A percentile compares a stretch with the other conserved stretches of the same genome.
Evolutionary conservation across 2,113 vertebrate genomes (phyloP).

Genomic region (Campylorhamphus procurvoides): DNA sequence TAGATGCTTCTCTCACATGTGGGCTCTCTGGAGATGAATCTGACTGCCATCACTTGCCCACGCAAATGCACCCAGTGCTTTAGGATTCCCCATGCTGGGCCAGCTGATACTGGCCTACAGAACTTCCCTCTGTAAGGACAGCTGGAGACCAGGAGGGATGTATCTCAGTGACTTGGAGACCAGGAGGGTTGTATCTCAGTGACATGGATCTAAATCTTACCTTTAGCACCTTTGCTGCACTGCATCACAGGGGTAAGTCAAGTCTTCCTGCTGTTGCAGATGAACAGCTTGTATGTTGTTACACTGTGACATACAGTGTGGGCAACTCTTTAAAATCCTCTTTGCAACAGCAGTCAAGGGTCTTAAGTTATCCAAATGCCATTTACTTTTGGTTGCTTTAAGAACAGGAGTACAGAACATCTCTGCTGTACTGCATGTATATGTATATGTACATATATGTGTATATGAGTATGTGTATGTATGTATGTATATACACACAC

Average conservation of each 20-base stretch:
- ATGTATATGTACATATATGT: background rate
- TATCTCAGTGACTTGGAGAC: background rate
- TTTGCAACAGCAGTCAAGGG: background rate
- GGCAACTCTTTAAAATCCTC: background rate
- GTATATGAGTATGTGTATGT: accelerated
- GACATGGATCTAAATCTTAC: background rate
- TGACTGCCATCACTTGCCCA: background rate
- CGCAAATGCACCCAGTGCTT: background rate
- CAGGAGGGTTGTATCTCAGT: background rate
- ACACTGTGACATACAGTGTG: background rate
- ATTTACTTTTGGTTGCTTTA: background rate
- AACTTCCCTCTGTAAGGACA: background rate
- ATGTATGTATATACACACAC: accelerated
- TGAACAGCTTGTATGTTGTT: background rate
- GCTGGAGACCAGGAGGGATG: background rate
- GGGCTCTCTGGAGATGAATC: background rate
- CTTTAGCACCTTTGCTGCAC: background rate
- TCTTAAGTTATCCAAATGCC: background rate
- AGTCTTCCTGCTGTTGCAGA: background rate
- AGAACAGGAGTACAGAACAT: background rate
- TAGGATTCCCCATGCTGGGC: accelerated
- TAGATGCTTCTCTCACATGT: background rate
- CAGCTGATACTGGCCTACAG: background rate
- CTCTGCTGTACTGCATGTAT: background rate
- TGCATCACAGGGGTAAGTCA: background rate